Base-by-base conservation (phyloP, 2,888 invertebrate genomes). In the Lasioglossum figueresi region DNA sequence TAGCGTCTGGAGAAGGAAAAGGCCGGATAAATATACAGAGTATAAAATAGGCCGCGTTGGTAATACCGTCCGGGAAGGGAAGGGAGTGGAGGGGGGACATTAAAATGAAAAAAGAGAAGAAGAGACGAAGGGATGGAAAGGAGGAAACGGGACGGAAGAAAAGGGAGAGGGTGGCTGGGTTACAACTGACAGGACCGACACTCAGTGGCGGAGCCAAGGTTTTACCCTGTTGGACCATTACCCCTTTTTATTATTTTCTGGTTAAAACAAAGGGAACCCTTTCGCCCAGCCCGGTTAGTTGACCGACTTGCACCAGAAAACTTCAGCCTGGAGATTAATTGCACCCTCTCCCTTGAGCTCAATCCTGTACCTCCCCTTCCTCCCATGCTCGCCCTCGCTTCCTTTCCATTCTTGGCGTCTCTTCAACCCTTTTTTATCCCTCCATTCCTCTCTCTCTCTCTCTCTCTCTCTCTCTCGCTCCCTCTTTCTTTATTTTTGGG, bases 161-260 rank as follows among this genome's bases (percentile, higher is more conserved):
- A 63, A 52, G 73, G 66, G 52, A 52, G 68, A 74, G 31, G 79
- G 72, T 37, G 80, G 83, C 76, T 71, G 81, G 76, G 52, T 79
- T 79, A 83, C 84, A 71, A 82, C 86, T 80, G 88, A 87, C 87
- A 86, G 84, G 84, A 66, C 77, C 82, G 82, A 87, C 79, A 89
- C 82, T 87, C 80, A 83, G 75, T 79, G 74, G 76, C 88, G 76
- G 63, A 85, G 88, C 88, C 80, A 66, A 74, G 82, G 76, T 85
- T 85, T 37, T 79, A 83, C 79, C 85, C 87, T 80, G 85, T 85
- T 73, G 82, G 89, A 81, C 87, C 88, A 87, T 90, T 90, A 90
- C 90, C 86, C 88, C 80, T 89, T 89, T 90, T 88, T 88, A 88
- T 90, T 90, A 90, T 90, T 88, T 90, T 87, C 84, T 76, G 80